Base-by-base conservation (phyloP, 2,888 invertebrate species). In the Drosophila anceps region DNA sequence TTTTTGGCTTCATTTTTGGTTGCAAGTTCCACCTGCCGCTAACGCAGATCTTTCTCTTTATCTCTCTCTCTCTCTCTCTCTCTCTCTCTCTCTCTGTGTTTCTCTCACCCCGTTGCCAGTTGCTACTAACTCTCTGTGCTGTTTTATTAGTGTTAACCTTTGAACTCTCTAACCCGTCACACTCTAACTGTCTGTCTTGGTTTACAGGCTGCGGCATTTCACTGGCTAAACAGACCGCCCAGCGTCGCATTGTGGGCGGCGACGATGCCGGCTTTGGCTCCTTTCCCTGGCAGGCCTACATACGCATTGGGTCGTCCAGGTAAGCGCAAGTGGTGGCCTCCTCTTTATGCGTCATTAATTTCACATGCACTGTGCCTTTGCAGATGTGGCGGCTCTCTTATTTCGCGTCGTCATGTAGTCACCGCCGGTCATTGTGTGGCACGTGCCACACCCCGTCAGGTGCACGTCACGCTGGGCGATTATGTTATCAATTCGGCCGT, bases 221-320 rank as follows among this genome's bases (percentile, higher is more conserved):
- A 9, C 95, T 96, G 44, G 95, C 96, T 75, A 97, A 97, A 92
- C 97, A 97, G 92, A 96, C 96, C 15, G 98, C 98, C 0, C 98
- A 98, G 91, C 94, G 98, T 27, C 94, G 98, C 79, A 98, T 98
- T 77, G 98, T 98, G 24, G 98, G 98, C 0, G 98, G 98, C 0
- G 97, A 98, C 85, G 98, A 98, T 92, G 98, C 98, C 0, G 98
- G 98, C 53, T 98, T 98, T 92, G 98, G 98, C 24, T 97, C 97
- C 70, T 98, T 98, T 92, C 98, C 98, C 29, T 98, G 98, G 98
- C 98, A 98, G 94, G 98, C 98, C 0, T 98, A 98, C 93, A 98
- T 98, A 90, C 94, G 98, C 91, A 98, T 98, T 69, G 98, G 98
- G 74, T 97, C 98, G 48, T 98, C 98, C 84, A 95, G 96, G 96